A percentile compares a stretch with the other conserved stretches of the same genome.
Evolutionary conservation across 2,888 invertebrate species (phyloP).

Genomic region (Chelonus formosanus): DNA sequence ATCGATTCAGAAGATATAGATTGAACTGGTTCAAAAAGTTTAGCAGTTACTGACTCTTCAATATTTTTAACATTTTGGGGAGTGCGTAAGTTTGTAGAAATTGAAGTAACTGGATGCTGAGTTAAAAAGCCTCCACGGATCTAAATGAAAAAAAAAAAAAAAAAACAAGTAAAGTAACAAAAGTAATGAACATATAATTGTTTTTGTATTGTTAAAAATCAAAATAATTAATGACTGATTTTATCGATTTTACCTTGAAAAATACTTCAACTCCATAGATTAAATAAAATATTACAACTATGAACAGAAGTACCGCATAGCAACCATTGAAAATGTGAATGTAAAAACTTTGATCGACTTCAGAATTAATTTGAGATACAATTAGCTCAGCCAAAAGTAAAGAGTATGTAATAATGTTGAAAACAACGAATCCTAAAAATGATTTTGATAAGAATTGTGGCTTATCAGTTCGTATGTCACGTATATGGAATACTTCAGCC

Average conservation of each 20-base stretch:
- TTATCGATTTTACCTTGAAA: slow-evolving; percentile 76
- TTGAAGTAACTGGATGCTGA: slow-evolving; percentile 74
- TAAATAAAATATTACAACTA: slow-evolving; percentile 90
- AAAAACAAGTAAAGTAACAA: no score
- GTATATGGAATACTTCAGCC: slow-evolving; percentile 93
- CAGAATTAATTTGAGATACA: slow-evolving; percentile 65
- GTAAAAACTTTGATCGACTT: slow-evolving; percentile 73
- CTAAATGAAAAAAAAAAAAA: slow-evolving; percentile 59
- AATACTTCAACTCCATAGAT: slow-evolving; percentile 95
- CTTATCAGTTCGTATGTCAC: slow-evolving; percentile 86
- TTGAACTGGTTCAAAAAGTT: slow-evolving; percentile 58
- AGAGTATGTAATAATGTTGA: slow-evolving; percentile 89
- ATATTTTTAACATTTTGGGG: slow-evolving; percentile 57
- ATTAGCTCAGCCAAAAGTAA: slow-evolving; percentile 80
- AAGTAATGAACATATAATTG: no score
- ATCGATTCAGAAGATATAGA: slow-evolving; percentile 48
- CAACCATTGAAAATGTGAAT: slow-evolving; percentile 90
- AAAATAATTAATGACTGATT: no score
- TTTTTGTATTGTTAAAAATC: no score
- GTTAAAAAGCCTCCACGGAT: slow-evolving; percentile 86
- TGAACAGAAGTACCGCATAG: slow-evolving; percentile 89
- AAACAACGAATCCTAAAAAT: slow-evolving; percentile 87
- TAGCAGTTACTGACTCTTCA: slow-evolving; percentile 66
- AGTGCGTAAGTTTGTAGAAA: slow-evolving; percentile 63
- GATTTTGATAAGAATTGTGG: slow-evolving; percentile 92